Percentiles rank a stretch among this genome's conserved stretches.
Evolutionary conservation across 2,888 invertebrate genomes (phyloP).

Genomic region (Cryptophagus acutangulus): DNA sequence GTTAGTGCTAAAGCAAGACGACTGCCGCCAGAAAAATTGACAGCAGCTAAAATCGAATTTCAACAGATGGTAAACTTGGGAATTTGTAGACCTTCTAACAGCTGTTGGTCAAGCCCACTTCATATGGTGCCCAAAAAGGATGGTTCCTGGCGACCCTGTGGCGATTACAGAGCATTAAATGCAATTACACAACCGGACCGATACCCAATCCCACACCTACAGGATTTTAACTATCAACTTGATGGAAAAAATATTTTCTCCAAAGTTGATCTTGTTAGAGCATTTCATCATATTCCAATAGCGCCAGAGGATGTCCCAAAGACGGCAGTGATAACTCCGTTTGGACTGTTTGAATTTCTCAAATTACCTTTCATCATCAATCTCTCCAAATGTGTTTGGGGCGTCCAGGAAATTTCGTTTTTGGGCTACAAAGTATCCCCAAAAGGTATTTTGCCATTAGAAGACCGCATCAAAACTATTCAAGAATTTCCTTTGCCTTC

Average conservation of each 20-base stretch:
- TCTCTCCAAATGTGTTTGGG: constrained; percentile 34
- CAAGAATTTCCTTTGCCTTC: constrained; percentile 3
- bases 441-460: constrained; percentile 33
- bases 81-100: too few species aligned
- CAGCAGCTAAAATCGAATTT: too few species aligned
- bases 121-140: too few species aligned
- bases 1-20: too few species aligned
- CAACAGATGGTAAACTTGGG: too few species aligned
- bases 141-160: too few species aligned
- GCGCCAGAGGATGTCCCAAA: constrained; percentile 35
- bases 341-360: constrained; percentile 38
- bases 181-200: too few species aligned
- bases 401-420: constrained; percentile 24
- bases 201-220: constrained; percentile 23
- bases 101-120: too few species aligned
- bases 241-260: constrained; percentile 14
- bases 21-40: too few species aligned
- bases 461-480: constrained; percentile 4
- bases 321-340: constrained; percentile 40
- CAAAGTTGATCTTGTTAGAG: constrained; percentile 20
- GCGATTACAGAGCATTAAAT: too few species aligned
- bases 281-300: constrained; percentile 41
- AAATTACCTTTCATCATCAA: constrained; percentile 31
- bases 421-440: constrained; percentile 19
- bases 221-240: constrained; percentile 22